phyloP scores from a whole-genome alignment of 2,113 vertebrate species.

The Vulpes lagopus region DNA sequence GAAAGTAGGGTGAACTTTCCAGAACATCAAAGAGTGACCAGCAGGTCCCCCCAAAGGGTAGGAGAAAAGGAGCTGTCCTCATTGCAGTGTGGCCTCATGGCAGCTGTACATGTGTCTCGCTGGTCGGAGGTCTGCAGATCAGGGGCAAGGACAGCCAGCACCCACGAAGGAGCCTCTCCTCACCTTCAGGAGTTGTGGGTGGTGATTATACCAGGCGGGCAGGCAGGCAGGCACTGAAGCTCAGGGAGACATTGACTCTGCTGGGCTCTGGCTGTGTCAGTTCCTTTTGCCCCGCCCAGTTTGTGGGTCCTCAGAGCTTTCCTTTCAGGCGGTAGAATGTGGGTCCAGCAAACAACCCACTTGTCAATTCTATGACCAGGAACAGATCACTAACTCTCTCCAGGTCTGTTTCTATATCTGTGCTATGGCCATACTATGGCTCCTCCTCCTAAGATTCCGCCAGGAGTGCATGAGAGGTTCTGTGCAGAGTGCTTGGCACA shows the following conservation, averaged over 20 bases:
- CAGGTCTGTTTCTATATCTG: neutral
- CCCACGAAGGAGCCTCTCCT: neutral
- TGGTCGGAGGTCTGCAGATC: neutral
- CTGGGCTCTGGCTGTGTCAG: neutral
- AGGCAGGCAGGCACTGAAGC: fast-evolving
- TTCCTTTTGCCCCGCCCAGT: too few relatives aligned
- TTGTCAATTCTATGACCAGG: neutral
- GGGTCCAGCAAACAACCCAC: neutral
- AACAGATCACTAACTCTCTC: neutral
- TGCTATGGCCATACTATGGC: neutral
- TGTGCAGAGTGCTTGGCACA: fast-evolving
- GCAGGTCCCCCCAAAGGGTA: neutral
- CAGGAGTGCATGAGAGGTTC: neutral
- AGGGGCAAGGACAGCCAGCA: neutral
- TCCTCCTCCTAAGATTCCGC: neutral
- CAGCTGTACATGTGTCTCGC: neutral
- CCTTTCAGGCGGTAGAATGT: fast-evolving
- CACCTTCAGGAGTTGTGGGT: fast-evolving
- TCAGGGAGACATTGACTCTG: neutral
- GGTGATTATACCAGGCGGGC: too few relatives aligned
- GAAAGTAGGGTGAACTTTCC: neutral
- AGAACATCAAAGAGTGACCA: neutral
- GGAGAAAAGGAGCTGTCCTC: neutral
- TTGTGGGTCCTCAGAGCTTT: neutral
- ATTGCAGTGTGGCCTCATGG: neutral